Evolutionary conservation across 2,888 invertebrate species (phyloP).

Genomic region (Seira sanloemensis): DNA sequence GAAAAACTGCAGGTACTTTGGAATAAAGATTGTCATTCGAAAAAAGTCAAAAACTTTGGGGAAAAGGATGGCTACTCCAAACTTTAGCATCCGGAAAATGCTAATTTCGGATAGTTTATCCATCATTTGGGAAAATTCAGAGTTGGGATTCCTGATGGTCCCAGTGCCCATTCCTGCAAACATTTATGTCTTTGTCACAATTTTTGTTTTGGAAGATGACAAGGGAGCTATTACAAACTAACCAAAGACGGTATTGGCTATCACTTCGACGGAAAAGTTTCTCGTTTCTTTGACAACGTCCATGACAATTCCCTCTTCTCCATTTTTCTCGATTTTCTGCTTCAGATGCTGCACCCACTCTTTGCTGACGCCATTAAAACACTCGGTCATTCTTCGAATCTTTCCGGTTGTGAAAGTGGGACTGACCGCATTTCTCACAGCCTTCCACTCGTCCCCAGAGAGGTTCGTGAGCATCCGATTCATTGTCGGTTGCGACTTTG

Average conservation of each 20-base stretch:
- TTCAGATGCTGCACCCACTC: not conserved
- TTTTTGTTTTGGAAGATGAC: too few species aligned
- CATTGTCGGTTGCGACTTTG: not conserved
- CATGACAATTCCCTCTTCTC: not conserved
- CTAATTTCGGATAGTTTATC: constrained; percentile 20
- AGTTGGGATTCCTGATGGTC: constrained; percentile 74
- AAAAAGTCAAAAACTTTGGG: not conserved
- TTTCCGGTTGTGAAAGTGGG: constrained; percentile 58
- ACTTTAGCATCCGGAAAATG: constrained; percentile 7
- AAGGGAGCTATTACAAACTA: too few species aligned
- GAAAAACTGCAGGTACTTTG: constrained; percentile 8
- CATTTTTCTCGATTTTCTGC: not conserved
- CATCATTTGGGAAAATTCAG: constrained; percentile 75
- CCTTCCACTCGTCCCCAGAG: constrained; percentile 43
- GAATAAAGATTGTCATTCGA: not conserved
- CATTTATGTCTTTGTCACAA: too few species aligned
- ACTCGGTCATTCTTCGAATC: constrained; percentile 33
- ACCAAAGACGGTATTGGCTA: constrained; percentile 76
- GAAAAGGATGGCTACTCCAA: not conserved
- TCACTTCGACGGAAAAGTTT: constrained; percentile 71
- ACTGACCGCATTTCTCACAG: constrained; percentile 25
- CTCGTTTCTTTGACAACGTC: not conserved
- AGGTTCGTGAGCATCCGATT: constrained; percentile 5
- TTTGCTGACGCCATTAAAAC: constrained; percentile 17
- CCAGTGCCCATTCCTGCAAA: too few species aligned